Percentiles rank a stretch among this genome's conserved stretches.
Evolutionary conservation across 2,797 vertebrate genomes (phyloP).

Genomic region (Staurois parvus): DNA sequence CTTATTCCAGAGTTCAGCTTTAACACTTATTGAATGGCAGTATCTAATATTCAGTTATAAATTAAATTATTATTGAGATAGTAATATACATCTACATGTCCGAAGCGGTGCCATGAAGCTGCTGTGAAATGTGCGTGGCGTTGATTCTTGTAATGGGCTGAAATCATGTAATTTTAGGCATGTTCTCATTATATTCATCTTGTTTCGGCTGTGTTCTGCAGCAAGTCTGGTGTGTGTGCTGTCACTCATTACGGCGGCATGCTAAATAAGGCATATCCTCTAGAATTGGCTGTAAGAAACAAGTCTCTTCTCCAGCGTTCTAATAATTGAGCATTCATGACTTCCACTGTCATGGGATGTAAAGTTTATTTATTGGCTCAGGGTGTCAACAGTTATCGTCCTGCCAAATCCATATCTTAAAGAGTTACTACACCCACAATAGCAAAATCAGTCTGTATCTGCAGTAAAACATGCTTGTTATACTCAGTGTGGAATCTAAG

Average conservation of each 20-base stretch:
- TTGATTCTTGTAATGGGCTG: not conserved
- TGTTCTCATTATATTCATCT: not conserved
- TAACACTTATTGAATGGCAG: not conserved
- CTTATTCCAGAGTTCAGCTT: too few relatives aligned
- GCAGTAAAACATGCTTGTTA: too few relatives aligned
- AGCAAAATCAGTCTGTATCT: too few relatives aligned
- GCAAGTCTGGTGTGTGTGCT: not conserved
- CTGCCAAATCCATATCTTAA: too few relatives aligned
- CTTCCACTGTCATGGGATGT: too few relatives aligned
- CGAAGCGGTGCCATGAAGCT: not conserved
- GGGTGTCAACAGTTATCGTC: too few relatives aligned
- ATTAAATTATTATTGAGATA: not conserved
- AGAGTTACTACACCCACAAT: too few relatives aligned
- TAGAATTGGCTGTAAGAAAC: too few relatives aligned
- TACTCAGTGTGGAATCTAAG: too few relatives aligned
- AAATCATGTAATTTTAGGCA: not conserved
- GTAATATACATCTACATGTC: not conserved
- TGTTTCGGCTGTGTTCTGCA: not conserved
- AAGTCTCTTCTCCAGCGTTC: too few relatives aligned
- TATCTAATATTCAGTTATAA: not conserved
- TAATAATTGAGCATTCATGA: too few relatives aligned
- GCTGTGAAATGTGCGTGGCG: not conserved
- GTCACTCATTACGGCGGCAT: not conserved
- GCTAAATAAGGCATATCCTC: not conserved
- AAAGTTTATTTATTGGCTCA: too few relatives aligned